A percentile compares a stretch with the other conserved stretches of the same genome.
Conservation (phyloP, 2,797 vertebrate genomes). For the Melopsittacus undulatus region DNA sequence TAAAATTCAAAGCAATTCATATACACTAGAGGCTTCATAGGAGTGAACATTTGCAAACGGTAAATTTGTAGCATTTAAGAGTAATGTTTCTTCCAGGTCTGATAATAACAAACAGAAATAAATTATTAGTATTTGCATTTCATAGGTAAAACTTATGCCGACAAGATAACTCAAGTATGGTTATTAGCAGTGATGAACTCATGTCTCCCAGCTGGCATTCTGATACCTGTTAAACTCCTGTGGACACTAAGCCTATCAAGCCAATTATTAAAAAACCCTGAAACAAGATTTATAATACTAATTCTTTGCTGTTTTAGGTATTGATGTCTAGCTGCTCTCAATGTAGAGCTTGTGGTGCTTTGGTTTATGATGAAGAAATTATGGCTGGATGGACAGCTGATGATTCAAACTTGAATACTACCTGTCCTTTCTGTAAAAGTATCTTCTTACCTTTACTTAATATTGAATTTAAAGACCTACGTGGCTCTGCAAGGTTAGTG, state of each 20-base stretch:
- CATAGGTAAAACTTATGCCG: neutral
- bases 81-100: neutral
- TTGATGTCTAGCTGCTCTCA: slow-evolving; percentile 98
- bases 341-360: slow-evolving; percentile 87
- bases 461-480: slow-evolving; percentile 94
- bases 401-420: slow-evolving; percentile 96
- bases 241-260: neutral
- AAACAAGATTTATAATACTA: neutral
- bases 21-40: neutral
- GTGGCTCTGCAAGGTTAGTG: slow-evolving; percentile 85
- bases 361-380: slow-evolving; percentile 98
- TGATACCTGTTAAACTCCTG: neutral
- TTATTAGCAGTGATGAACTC: neutral
- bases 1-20: neutral
- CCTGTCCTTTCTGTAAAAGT: slow-evolving; percentile 91
- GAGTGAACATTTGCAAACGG: neutral
- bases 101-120: neutral
- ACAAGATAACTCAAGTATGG: neutral
- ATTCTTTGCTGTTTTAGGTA: slow-evolving; percentile 79
- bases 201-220: neutral
- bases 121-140: neutral
- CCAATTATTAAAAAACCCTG: neutral
- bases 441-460: slow-evolving; percentile 93
- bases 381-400: slow-evolving; percentile 98
- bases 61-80: neutral